Evolutionary conservation across 2,888 invertebrate species (phyloP).

Genomic region (Drosophila phalerata): DNA sequence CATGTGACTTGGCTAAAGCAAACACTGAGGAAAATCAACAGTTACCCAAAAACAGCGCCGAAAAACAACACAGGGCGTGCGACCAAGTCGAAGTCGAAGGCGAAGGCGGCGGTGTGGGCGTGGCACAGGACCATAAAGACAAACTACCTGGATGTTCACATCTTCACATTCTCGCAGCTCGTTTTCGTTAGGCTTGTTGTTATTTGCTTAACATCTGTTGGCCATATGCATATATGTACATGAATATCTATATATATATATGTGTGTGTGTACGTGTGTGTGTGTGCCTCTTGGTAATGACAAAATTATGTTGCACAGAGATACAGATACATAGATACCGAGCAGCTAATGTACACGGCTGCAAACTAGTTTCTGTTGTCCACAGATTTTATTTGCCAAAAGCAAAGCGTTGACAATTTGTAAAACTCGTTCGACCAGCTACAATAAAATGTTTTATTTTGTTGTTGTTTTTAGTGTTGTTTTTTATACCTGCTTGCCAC

Average conservation of each 20-base stretch:
- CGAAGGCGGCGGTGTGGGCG: slow-evolving; percentile 9
- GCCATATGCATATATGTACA: slow-evolving; percentile 66
- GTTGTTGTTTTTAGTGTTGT: slow-evolving; percentile 12
- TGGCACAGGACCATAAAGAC: slow-evolving; percentile 38
- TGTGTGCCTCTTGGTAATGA: slow-evolving; percentile 66
- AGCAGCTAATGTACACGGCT: slow-evolving; percentile 41
- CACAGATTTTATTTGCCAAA: slow-evolving; percentile 71
- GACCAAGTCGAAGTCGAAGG: neutral
- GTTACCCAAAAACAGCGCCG: slow-evolving; percentile 9
- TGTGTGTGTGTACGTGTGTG: slow-evolving; percentile 22
- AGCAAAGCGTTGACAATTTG: slow-evolving; percentile 78
- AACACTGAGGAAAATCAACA: slow-evolving; percentile 22
- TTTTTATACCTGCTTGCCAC: slow-evolving; percentile 32
- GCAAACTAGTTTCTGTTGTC: slow-evolving; percentile 60
- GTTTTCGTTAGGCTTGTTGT: slow-evolving; percentile 40
- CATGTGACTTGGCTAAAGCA: slow-evolving; percentile 15
- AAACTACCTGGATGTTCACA: slow-evolving; percentile 49
- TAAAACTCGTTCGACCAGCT: slow-evolving; percentile 74
- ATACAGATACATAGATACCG: slow-evolving; percentile 47
- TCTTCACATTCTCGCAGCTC: slow-evolving; percentile 20
- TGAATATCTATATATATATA: neutral
- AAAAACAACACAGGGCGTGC: slow-evolving; percentile 42
- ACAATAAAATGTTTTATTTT: slow-evolving; percentile 38
- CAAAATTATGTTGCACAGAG: slow-evolving; percentile 77
- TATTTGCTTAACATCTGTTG: slow-evolving; percentile 74